Base-by-base conservation (phyloP, 2,888 invertebrate species). In the Cephus rjabovi region DNA sequence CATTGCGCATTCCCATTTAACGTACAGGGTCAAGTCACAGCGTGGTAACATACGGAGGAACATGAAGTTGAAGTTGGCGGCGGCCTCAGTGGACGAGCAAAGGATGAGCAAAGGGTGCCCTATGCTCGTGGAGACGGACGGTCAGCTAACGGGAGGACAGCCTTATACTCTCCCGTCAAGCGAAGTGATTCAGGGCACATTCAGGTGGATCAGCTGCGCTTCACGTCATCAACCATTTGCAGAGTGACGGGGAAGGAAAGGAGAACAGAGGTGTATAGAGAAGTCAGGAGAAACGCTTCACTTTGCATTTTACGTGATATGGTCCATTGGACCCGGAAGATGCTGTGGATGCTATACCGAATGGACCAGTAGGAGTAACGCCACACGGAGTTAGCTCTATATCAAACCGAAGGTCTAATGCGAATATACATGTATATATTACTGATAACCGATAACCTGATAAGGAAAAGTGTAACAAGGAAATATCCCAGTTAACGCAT, bases 131-230 rank as follows among this genome's bases (percentile, higher is more conserved):
- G 77, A 82, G 83, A 82, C 80, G 80, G 81, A 81, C 84, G 84
- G 85, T 84, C 84, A 83, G 79, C 78, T 86, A 86, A 86, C 86
- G 86, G 85, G 83, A 85, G 81, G 83, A 82, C 82, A 83, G 82
- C 85, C 81, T 84, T 78, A 79, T 81, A 75, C 74, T 74, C 74
- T 74, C 71, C 73, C 69, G 70, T 75, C 69, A 40, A 30, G 71
- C 4, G 31, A 73, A 74, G 77, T 76, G 78, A 83, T 82, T 75
- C 80, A 83, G 80, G 80, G 80, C 81, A 80, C 75, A 79, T 75
- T 77, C 77, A 80, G 75, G 77, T 68, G 73, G 76, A 78, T 78
- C 79, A 71, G 12, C 71, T 31, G 31, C 71, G 71, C 71, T 31
- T 4, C 71, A 35, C 35, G 6, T 56, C 56, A 56, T 56, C 56